phyloP scores from a whole-genome alignment of 2,888 invertebrate species.

The Cerastoderma edule region DNA sequence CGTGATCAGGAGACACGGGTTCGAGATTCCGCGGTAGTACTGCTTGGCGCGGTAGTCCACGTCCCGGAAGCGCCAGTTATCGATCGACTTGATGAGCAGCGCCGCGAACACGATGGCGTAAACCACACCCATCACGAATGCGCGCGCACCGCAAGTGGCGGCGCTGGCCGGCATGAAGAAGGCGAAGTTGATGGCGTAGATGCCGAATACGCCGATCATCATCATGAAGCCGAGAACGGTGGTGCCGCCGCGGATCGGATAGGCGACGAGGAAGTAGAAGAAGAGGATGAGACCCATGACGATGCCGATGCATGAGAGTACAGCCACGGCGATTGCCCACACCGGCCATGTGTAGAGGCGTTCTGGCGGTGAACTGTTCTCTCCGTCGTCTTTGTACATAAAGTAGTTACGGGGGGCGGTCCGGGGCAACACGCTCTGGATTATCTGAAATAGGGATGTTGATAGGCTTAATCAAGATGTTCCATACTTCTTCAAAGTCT shows the following conservation, averaged over 20 bases:
- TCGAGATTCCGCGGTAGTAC: conserved; percentile 74
- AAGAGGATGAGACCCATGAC: conserved; percentile 81
- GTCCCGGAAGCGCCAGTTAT: conserved; percentile 82
- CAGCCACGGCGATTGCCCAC: conserved; percentile 76
- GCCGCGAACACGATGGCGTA: conserved; percentile 84
- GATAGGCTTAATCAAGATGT: too few species aligned
- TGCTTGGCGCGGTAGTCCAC: conserved; percentile 62
- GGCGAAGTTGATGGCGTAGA: conserved; percentile 84
- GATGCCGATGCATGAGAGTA: conserved; percentile 82
- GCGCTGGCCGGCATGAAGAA: conserved; percentile 83
- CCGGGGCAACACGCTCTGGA: neutral
- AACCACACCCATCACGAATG: conserved; percentile 84
- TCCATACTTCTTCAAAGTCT: too few species aligned
- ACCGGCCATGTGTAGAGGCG: conserved; percentile 76
- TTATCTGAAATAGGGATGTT: conserved; percentile 18
- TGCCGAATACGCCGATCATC: conserved; percentile 83
- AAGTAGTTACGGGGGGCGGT: conserved; percentile 72
- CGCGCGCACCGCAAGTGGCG: conserved; percentile 83
- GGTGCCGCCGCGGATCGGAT: conserved; percentile 82
- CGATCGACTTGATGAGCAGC: conserved; percentile 84
- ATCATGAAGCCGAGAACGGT: conserved; percentile 84
- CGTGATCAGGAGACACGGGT: conserved; percentile 80
- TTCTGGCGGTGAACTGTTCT: conserved; percentile 40
- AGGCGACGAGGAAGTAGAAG: conserved; percentile 81
- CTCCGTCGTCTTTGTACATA: conserved; percentile 60